These are phyloP conservation scores for Aricia artaxerxes DNA, from an alignment of 2,888 invertebrate species.

Conservation along the genomic window DNA sequence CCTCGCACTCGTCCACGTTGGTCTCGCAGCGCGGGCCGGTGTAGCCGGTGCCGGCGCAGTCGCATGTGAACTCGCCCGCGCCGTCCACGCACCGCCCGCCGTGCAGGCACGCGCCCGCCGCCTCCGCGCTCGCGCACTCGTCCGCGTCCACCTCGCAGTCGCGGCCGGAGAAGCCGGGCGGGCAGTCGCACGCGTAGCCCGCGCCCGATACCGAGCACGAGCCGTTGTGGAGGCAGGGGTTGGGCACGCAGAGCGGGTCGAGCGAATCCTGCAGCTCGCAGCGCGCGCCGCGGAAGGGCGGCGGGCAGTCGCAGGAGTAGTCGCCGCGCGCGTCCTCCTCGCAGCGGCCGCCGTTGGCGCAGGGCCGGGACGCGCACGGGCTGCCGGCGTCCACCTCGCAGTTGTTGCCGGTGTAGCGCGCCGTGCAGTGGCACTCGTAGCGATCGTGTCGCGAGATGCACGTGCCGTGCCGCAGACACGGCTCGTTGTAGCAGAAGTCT, in stretches of 20 bases:
- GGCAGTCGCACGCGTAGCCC: slow-evolving; percentile 80
- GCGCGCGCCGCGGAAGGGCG: slow-evolving; percentile 83
- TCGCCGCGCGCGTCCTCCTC: slow-evolving; percentile 83
- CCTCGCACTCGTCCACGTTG: slow-evolving; percentile 90
- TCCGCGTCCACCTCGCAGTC: slow-evolving; percentile 87
- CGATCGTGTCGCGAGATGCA: slow-evolving; percentile 88
- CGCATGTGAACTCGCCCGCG: slow-evolving; percentile 87
- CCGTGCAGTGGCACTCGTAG: slow-evolving; percentile 91
- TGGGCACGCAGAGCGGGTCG: slow-evolving; percentile 85
- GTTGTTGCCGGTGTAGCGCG: slow-evolving; percentile 92
- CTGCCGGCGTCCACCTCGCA: slow-evolving; percentile 91
- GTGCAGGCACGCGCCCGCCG: slow-evolving; percentile 83
- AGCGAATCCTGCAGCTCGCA: slow-evolving; percentile 88
- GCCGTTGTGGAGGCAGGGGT: slow-evolving; percentile 90
- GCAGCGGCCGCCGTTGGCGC: slow-evolving; percentile 87
- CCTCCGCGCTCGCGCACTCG: slow-evolving; percentile 84
- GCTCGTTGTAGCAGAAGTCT: slow-evolving; percentile 88
- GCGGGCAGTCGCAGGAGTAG: slow-evolving; percentile 85
- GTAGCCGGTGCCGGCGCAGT: slow-evolving; percentile 87
- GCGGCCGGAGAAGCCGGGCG: slow-evolving; percentile 84
- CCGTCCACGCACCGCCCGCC: slow-evolving; percentile 87
- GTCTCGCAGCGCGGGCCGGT: slow-evolving; percentile 86
- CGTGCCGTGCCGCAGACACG: slow-evolving; percentile 90
- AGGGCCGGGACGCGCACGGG: slow-evolving; percentile 85
- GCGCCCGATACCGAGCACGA: slow-evolving; percentile 84